Evolutionary conservation across 2,888 invertebrate species (phyloP), one percentile per base, ranked within the genome.

Genomic region (Agapostemon virescens): DNA sequence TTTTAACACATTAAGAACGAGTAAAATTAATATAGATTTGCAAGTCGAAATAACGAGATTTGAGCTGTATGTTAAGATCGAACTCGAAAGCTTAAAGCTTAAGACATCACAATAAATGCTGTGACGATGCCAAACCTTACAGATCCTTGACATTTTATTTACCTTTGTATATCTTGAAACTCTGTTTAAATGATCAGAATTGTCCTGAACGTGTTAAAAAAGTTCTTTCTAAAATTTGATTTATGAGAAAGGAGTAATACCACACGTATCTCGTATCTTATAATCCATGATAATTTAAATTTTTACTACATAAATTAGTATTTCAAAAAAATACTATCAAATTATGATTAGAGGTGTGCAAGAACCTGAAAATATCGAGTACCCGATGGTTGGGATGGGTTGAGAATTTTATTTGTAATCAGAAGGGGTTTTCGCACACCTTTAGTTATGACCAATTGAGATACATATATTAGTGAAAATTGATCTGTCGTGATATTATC

Each of bases 401-500:
- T 1, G n/a, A 49, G 49, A 49, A 49, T 49, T 49, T 49, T 49
- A 49, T n/a, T 49, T 11, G n/a, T n/a, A 11, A 49, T n/a, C 4
- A 11, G 49, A 1, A 49, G 0, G n/a, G 49, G 49, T 49, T 49
- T 11, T 49, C 3, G 11, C n/a, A n/a, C 49, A 49, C 11, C n/a
- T n/a, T n/a, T 49, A 40, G 9, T 45, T 45, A 20, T 26, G 6
- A 7, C 30, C 13, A 52, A 76, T 11, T 66, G 1, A 55, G n/a
- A 45, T 42, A 63, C 30, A 69, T 36, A 40, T 45, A 75, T 69
- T 42, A 52, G 55, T 55, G 15, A 45, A 69, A 77, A 20, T 11
- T 11, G 13, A 64, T 33, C 15, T 55, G 7, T 36, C 26, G 26
- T 49, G 6, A 40, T 33, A 72, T 70, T 13, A 75, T 69, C 20